phyloP scores from a whole-genome alignment of 2,113 vertebrate genomes.

The Deroptyus accipitrinus region DNA sequence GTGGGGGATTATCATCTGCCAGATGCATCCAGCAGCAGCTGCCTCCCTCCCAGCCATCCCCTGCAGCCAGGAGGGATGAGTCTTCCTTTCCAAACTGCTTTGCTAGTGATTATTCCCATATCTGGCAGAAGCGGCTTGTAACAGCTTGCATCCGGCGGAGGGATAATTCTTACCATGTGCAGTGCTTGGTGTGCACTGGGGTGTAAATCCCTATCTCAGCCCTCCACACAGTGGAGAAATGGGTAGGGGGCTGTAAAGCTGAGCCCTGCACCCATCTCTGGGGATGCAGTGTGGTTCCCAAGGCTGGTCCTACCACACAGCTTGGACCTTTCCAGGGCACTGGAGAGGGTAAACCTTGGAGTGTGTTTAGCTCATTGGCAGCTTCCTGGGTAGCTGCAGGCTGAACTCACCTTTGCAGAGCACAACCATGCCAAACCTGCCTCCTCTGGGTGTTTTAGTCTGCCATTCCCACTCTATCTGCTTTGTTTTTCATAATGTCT shows the following conservation, averaged over 20 bases:
- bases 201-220: background rate
- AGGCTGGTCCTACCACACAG: background rate
- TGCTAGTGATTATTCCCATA: background rate
- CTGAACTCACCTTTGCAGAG: slow-evolving; percentile 5
- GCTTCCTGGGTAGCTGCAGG: background rate
- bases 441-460: background rate
- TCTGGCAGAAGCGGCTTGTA: background rate
- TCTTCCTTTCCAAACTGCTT: background rate
- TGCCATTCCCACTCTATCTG: background rate
- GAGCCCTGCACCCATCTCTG: background rate
- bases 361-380: background rate
- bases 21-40: background rate
- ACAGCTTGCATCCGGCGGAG: background rate
- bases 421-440: background rate
- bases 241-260: background rate
- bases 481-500: background rate
- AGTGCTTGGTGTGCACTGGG: background rate
- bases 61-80: background rate
- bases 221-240: background rate
- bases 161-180: background rate
- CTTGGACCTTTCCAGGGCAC: background rate
- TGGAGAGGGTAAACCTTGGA: background rate
- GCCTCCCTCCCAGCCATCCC: background rate
- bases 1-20: background rate
- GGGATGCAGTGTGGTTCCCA: background rate